Conservation (phyloP, 2,113 vertebrate species). For the Triplophysa tibetana region DNA sequence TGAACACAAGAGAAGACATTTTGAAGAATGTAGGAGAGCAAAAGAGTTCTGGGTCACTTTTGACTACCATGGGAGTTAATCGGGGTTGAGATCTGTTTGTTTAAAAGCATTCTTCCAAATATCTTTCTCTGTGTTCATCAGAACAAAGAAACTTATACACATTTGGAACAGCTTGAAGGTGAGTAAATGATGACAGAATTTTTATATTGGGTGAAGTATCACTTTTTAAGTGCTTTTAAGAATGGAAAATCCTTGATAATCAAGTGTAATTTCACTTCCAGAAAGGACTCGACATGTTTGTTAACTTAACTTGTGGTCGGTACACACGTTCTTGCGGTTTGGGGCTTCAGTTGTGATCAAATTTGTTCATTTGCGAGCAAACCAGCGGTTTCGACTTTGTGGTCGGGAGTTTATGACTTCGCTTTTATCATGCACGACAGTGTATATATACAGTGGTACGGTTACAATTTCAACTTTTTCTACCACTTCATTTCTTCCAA, state of each 20-base stretch:
- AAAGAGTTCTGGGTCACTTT: too few relatives aligned
- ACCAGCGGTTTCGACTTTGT: background rate
- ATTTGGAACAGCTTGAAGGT: too few relatives aligned
- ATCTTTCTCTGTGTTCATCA: too few relatives aligned
- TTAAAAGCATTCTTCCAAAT: too few relatives aligned
- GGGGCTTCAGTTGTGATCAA: background rate
- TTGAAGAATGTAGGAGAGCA: too few relatives aligned
- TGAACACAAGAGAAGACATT: too few relatives aligned
- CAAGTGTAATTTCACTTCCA: background rate
- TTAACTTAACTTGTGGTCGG: background rate
- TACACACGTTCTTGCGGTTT: background rate
- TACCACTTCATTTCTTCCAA: background rate
- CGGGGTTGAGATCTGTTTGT: too few relatives aligned
- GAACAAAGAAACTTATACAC: too few relatives aligned
- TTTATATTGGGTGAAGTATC: too few relatives aligned
- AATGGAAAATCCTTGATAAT: background rate
- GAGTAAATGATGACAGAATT: too few relatives aligned
- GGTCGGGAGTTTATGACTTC: background rate
- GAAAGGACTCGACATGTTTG: background rate
- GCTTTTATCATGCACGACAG: background rate
- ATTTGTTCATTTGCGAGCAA: background rate
- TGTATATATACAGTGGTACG: background rate
- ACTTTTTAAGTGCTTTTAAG: background rate
- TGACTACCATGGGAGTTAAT: too few relatives aligned
- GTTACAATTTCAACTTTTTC: background rate